These are phyloP conservation scores for Sialis lutaria DNA, from an alignment of 2,888 invertebrate genomes.

Conservation along the genomic window DNA sequence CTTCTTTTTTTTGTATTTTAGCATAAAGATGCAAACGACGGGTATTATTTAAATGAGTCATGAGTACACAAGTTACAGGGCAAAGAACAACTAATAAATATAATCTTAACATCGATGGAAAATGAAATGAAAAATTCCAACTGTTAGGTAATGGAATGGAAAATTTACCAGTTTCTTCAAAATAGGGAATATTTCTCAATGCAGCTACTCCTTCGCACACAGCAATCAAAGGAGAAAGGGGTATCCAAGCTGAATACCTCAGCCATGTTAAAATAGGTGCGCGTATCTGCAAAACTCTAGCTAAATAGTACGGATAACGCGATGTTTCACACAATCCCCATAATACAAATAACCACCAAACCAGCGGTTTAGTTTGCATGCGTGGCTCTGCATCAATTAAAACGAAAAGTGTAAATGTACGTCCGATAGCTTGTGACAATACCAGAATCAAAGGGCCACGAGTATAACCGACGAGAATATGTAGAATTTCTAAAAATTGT, in stretches of 20 bases:
- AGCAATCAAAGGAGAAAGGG: conserved; percentile 80
- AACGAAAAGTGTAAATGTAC: conserved; percentile 60
- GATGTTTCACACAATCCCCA: conserved; percentile 74
- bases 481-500: conserved; percentile 75
- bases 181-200: conserved; percentile 71
- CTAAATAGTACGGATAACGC: conserved; percentile 87
- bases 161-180: conserved; percentile 67
- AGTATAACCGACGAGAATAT: conserved; percentile 78
- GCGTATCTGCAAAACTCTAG: conserved; percentile 57
- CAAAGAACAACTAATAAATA: conserved; percentile 61
- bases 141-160: conserved; percentile 63
- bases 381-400: conserved; percentile 73
- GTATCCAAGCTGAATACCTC: conserved; percentile 85
- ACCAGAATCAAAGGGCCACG: conserved; percentile 57
- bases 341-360: conserved; percentile 72
- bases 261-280: conserved; percentile 73
- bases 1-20: no score
- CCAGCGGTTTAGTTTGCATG: conserved; percentile 73
- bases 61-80: conserved; percentile 58
- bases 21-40: conserved; percentile 20
- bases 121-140: conserved; percentile 74
- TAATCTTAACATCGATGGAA: conserved; percentile 58
- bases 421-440: conserved; percentile 61
- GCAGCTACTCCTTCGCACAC: conserved; percentile 71
- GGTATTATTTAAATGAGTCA: conserved; percentile 70